These are phyloP conservation scores for Diachasmimorpha longicaudata DNA, from an alignment of 1,140 invertebrate species.

Conservation along the genomic window DNA sequence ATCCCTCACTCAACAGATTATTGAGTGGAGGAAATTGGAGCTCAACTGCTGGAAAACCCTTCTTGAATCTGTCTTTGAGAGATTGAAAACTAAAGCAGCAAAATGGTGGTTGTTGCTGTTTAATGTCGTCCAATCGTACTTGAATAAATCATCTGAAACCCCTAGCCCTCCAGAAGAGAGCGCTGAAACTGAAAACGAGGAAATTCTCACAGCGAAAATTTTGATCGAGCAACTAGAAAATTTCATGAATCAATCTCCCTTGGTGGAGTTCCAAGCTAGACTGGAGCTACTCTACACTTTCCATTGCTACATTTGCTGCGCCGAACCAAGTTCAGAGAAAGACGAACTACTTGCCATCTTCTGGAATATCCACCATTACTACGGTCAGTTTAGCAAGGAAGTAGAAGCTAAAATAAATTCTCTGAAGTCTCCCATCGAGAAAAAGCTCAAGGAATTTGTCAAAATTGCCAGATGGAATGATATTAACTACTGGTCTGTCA, in stretches of 20 bases:
- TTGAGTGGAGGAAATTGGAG: constrained; percentile 92
- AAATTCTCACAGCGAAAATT: constrained; percentile 43
- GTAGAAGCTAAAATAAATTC: constrained; percentile 72
- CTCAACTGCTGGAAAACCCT: constrained; percentile 85
- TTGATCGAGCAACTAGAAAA: constrained; percentile 69
- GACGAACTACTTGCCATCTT: constrained; percentile 72
- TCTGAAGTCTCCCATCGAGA: constrained; percentile 82
- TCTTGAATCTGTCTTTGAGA: constrained; percentile 69
- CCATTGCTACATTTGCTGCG: constrained; percentile 74
- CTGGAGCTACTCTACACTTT: constrained; percentile 81
- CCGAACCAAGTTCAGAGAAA: constrained; percentile 57
- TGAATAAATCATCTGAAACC: constrained; percentile 33
- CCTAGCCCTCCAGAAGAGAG: constrained; percentile 7
- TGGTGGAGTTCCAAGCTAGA: constrained; percentile 84
- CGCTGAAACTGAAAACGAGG: constrained; percentile 6
- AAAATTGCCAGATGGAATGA: constrained; percentile 97
- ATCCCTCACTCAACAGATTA: constrained; percentile 79
- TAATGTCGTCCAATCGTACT: constrained; percentile 68
- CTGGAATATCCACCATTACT: constrained; percentile 89
- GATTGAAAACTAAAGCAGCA: constrained; percentile 69
- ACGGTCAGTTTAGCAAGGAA: constrained; percentile 75
- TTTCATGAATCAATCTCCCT: constrained; percentile 83
- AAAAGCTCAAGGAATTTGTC: constrained; percentile 90
- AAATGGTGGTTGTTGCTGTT: constrained; percentile 94
- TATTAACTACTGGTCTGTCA: constrained; percentile 93